phyloP scores from a whole-genome alignment of 2,797 vertebrate species.

The Gallinago nigripennis region DNA sequence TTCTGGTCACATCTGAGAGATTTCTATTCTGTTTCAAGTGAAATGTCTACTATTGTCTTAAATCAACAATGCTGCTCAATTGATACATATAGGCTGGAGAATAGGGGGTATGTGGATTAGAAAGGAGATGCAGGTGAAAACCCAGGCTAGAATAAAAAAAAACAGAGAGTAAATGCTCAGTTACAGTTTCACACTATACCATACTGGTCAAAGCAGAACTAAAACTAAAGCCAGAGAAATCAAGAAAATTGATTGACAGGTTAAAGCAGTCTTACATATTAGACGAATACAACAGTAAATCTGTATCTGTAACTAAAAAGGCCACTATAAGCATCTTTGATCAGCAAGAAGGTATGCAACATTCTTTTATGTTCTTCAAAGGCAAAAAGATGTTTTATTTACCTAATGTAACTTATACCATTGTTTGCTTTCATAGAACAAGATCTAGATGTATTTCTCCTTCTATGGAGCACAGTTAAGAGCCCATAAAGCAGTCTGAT shows the following conservation, averaged over 20 bases:
- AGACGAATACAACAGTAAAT: neutral
- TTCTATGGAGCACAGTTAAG: neutral
- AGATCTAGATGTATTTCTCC: neutral
- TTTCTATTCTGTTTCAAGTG: neutral
- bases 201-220: neutral
- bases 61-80: neutral
- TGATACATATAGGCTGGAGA: neutral
- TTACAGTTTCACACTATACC: neutral
- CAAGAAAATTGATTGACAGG: neutral
- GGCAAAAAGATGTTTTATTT: neutral
- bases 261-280: neutral
- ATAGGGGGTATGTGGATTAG: rapidly evolving
- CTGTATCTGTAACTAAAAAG: neutral
- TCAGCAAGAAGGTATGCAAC: neutral
- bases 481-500: slow-evolving; percentile 3
- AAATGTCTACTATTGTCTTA: neutral
- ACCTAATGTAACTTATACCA: neutral
- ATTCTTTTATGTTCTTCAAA: slow-evolving; percentile 12
- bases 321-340: neutral
- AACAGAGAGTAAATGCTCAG: neutral
- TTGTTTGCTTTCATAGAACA: neutral
- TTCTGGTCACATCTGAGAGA: neutral
- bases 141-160: neutral
- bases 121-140: neutral
- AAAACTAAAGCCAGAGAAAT: neutral